These are phyloP conservation scores for Drosophila cardini DNA, from an alignment of 1,140 invertebrate genomes.

Conservation along the genomic window DNA sequence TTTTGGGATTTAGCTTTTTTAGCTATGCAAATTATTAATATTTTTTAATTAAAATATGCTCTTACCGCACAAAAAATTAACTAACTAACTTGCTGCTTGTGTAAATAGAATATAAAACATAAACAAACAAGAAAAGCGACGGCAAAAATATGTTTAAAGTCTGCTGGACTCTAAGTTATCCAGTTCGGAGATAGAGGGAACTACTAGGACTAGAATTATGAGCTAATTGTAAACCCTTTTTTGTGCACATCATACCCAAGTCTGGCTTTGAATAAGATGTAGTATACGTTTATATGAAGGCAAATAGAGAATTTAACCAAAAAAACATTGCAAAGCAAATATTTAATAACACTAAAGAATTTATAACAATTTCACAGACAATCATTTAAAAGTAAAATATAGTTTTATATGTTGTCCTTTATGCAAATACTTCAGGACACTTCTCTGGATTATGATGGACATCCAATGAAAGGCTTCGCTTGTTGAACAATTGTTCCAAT, in stretches of 20 bases:
- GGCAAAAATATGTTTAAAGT: neutral
- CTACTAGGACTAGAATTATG: too few relatives aligned
- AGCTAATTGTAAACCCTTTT: too few relatives aligned
- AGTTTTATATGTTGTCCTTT: too few relatives aligned
- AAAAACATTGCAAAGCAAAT: too few relatives aligned
- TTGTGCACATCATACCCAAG: too few relatives aligned
- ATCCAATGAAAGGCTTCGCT: slow-evolving; percentile 9
- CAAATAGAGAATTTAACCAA: too few relatives aligned
- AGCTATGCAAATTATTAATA: slow-evolving; percentile 72
- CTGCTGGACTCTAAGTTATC: neutral
- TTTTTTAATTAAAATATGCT: slow-evolving; percentile 78
- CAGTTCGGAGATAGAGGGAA: neutral
- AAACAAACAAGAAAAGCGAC: slow-evolving; percentile 38
- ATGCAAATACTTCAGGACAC: neutral
- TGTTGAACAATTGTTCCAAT: slow-evolving; percentile 44
- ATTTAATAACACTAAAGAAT: too few relatives aligned
- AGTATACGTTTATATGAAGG: too few relatives aligned
- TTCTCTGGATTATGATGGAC: slow-evolving; percentile 24
- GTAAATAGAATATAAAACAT: slow-evolving; percentile 44
- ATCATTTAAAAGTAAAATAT: too few relatives aligned
- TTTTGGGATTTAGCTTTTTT: slow-evolving; percentile 25
- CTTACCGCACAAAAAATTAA: slow-evolving; percentile 35
- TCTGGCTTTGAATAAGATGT: too few relatives aligned
- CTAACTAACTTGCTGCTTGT: slow-evolving; percentile 45
- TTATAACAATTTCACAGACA: too few relatives aligned